Base-by-base conservation (phyloP, 2,113 vertebrate species). In the Carlito syrichta region DNA sequence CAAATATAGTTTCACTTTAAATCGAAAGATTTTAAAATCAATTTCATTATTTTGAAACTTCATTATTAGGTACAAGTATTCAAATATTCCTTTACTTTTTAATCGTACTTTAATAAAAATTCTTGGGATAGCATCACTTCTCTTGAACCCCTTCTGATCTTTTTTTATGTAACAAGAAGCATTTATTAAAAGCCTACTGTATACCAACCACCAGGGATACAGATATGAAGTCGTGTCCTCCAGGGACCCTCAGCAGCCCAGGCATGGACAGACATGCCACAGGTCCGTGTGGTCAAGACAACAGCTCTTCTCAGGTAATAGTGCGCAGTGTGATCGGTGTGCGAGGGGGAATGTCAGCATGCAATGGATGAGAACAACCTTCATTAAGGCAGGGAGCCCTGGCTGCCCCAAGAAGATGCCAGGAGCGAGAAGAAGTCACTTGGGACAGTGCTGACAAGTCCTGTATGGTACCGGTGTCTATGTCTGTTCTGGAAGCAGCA, bases 21-120 rank as follows among this genome's bases (percentile, higher is more conserved):
- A 81, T 79, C 27, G 8, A 8, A 84, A n/a, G 27, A 45, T 35
- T 83, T n/a, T n/a, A n/a, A n/a, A n/a, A n/a, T n/a, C n/a, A 79
- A 76, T 90, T 71, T 83, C n/a, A 54, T 90, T 71, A 90, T 74
- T 91, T 82, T 79, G 76, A 94, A 92, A 20, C 45, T 74, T 48
- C 30, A 43, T 77, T 58, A 87, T 32, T 76, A 60, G 17, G 10
- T 38, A 1, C 32, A 52, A 76, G 50, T 27, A 27, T 92, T 88
- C 27, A n/a, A n/a, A n/a, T n/a, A 30, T 45, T 74, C 69, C 3
- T 83, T 78, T 87, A 63, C 9, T 16, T 88, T 62, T 45, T 56
- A 92, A 56, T 22, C 56, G 45, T 0, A n/a, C 48, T 89, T 89
- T 74, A 32, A 40, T 20, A 95, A 73, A 78, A 79, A 30, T 58